Base-by-base conservation (phyloP, 2,888 invertebrate genomes). In the Caenorhabditis auriculariae region DNA sequence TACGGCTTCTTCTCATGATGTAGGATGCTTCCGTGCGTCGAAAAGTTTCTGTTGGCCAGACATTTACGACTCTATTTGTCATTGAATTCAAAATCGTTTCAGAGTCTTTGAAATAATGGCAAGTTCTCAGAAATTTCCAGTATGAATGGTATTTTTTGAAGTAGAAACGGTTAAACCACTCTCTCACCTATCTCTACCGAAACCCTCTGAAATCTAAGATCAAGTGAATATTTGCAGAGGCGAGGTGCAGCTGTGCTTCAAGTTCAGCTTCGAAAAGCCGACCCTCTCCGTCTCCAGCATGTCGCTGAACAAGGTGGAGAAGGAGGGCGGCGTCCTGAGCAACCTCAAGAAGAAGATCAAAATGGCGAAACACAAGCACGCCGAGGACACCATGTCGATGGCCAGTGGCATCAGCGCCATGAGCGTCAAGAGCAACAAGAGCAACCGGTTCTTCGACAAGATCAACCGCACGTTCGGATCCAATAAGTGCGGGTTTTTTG, bases 311-410 rank as follows among this genome's bases (percentile, higher is more conserved):
- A 63, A 57, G 19, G 51, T 54, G 23, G 60, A 54, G 39, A 39
- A 35, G 12, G 46, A 60, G 43, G 44, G 57, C 51, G 9, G 4
- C 28, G 48, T 57, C 15, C 56, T 68, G 54, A 49, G 48, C 21
- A 66, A 62, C 44, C 69, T 73, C 66, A 73, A 70, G 57, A 49
- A 60, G 23, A 73, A 73, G 53, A 71, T 73, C 46, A 60, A 66
- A n/a, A 52, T 57, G 29, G 55, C 59, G n/a, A 64, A 64, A 15
- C 62, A 59, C 53, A 70, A 70, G 39, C 54, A 67, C 17, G 67
- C 62, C 15, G 65, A 65, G 39, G 70, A 70, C 38, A 66, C 66
- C 9, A 67, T 66, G 62, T 65, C 65, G 19, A 66, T 70, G 54
- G 70, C 64, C 0, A 59, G 55, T 15, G 69, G 60, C 3, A 55